Conservation (phyloP, 2,888 invertebrate species). For the Drosophila ustulata region DNA sequence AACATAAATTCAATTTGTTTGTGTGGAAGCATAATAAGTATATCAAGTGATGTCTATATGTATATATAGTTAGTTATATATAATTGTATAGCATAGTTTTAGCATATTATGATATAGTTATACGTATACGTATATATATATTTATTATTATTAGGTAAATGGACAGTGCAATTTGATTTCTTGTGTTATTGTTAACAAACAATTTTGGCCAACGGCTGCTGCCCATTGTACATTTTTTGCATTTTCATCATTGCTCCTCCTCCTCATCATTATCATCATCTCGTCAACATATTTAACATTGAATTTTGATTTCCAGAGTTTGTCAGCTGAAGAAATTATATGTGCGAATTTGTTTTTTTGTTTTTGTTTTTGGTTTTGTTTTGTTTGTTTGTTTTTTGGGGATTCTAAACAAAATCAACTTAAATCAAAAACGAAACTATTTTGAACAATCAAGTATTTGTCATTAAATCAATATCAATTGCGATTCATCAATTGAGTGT, state of each 20-base stretch:
- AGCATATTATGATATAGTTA: constrained; percentile 31
- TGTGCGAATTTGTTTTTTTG: background rate
- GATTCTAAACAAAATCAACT: constrained; percentile 49
- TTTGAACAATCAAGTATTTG: constrained; percentile 54
- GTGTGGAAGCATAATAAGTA: constrained; percentile 62
- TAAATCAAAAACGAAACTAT: constrained; percentile 54
- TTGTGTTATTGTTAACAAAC: constrained; percentile 47
- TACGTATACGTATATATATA: constrained; percentile 17
- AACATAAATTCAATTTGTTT: constrained; percentile 55
- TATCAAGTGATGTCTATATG: constrained; percentile 20
- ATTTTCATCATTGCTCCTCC: background rate
- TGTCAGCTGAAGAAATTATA: background rate
- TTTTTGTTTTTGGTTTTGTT: constrained; percentile 13
- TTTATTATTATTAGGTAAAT: constrained; percentile 33
- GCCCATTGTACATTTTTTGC: constrained; percentile 30
- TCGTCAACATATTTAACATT: constrained; percentile 51
- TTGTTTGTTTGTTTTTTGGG: constrained; percentile 16
- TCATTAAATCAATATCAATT: constrained; percentile 21
- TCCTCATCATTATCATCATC: constrained; percentile 8
- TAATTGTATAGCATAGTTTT: constrained; percentile 25
- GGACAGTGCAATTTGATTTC: constrained; percentile 44
- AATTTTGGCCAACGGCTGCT: constrained; percentile 39
- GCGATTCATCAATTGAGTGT: constrained; percentile 28
- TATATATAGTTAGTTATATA: constrained; percentile 26
- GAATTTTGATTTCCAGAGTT: constrained; percentile 52